Conservation (phyloP, 2,888 invertebrate genomes). For the Vanessa cardui region DNA sequence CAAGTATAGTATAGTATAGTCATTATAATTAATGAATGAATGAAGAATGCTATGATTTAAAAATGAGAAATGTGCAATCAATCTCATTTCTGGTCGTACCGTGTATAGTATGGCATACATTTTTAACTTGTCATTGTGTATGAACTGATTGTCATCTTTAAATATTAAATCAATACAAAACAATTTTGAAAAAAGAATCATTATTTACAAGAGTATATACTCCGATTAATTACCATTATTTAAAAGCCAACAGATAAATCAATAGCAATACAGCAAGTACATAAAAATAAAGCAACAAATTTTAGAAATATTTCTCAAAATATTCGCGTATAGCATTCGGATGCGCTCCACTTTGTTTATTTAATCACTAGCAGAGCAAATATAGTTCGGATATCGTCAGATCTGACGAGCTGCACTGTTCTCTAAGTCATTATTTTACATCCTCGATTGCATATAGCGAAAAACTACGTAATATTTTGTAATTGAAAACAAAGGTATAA, state of each 20-base stretch:
- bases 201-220: too few species aligned
- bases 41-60: too few species aligned
- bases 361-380: constrained; percentile 54
- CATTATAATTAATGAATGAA: too few species aligned
- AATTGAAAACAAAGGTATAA: not conserved
- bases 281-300: constrained; percentile 8
- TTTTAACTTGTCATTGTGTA: too few species aligned
- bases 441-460: not conserved
- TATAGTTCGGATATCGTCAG: constrained; percentile 43
- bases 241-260: not conserved
- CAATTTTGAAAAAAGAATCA: too few species aligned
- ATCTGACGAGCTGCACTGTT: constrained; percentile 27
- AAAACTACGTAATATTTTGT: not conserved
- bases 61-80: too few species aligned
- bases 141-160: too few species aligned
- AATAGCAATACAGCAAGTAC: not conserved
- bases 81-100: too few species aligned
- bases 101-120: too few species aligned
- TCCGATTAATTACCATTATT: not conserved
- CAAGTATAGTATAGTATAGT: too few species aligned
- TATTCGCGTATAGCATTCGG: constrained; percentile 43
- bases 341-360: constrained; percentile 56
- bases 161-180: too few species aligned
- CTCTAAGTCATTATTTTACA: constrained; percentile 27
- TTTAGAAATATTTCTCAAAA: constrained; percentile 34